These are phyloP conservation scores for Nannobrachium achirus DNA, from an alignment of 2,113 vertebrate genomes.

Conservation along the genomic window DNA sequence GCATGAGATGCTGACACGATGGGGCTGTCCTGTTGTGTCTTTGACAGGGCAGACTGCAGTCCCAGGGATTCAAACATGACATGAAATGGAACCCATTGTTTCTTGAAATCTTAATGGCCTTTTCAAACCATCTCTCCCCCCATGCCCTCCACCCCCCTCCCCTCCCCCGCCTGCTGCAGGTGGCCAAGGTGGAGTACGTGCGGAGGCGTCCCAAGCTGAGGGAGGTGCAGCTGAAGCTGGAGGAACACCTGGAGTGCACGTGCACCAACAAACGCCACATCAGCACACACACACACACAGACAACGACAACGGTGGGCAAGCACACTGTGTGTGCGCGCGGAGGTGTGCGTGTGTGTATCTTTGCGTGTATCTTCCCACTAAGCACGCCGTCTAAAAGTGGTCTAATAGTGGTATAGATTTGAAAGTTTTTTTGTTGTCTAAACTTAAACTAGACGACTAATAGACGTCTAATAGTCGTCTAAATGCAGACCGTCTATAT, in stretches of 20 bases:
- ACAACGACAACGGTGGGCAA: slow-evolving; percentile 87
- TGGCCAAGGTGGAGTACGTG: slow-evolving; percentile 96
- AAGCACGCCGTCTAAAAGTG: too few species aligned
- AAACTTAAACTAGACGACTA: too few species aligned
- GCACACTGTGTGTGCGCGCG: slow-evolving; percentile 13
- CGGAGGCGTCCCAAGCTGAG: slow-evolving; percentile 92
- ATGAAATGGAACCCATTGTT: too few species aligned
- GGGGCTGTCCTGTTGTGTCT: too few species aligned
- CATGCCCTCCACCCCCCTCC: slow-evolving; percentile 3
- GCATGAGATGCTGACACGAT: too few species aligned
- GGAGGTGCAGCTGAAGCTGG: slow-evolving; percentile 94
- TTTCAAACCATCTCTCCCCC: not conserved
- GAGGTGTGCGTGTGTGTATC: slow-evolving; percentile 4
- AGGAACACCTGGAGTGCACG: slow-evolving; percentile 94
- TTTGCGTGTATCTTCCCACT: not conserved
- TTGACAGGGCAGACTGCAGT: too few species aligned
- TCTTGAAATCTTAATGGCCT: too few species aligned
- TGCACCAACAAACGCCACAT: slow-evolving; percentile 85
- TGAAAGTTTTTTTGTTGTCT: too few species aligned
- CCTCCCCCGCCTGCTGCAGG: slow-evolving; percentile 73
- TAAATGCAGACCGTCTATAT: too few species aligned
- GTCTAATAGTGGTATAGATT: too few species aligned
- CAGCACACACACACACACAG: slow-evolving; percentile 85
- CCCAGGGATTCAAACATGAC: too few species aligned
- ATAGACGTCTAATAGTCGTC: too few species aligned